These are phyloP conservation scores for Herminia tarsipennalis DNA, from an alignment of 2,888 invertebrate genomes.

Conservation along the genomic window DNA sequence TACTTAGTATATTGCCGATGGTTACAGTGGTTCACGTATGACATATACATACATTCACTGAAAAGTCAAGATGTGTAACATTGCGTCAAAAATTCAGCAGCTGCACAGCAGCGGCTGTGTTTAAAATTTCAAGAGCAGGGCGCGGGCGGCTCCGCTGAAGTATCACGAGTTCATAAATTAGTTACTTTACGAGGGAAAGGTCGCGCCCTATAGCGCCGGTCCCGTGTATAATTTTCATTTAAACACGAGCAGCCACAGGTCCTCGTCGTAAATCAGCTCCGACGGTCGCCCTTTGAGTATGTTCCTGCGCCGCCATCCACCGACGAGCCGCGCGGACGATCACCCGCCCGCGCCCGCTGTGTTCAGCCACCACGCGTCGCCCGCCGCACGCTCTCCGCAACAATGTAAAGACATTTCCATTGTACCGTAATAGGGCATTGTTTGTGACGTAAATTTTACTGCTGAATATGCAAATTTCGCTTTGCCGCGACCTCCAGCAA, in stretches of 20 bases:
- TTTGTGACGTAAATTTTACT: conserved; percentile 82
- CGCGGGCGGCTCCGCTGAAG: conserved; percentile 67
- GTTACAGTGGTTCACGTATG: conserved; percentile 2
- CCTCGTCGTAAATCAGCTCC: conserved; percentile 76
- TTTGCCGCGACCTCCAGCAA: conserved; percentile 71
- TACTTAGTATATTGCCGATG: too few species aligned
- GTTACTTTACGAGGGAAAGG: conserved; percentile 79
- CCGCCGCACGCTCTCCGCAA: conserved; percentile 55
- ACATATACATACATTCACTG: conserved; percentile 47
- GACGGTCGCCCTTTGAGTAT: conserved; percentile 64
- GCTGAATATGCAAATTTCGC: conserved; percentile 82
- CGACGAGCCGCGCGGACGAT: conserved; percentile 32
- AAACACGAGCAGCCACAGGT: conserved; percentile 78
- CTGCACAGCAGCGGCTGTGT: conserved; percentile 62
- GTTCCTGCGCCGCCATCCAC: conserved; percentile 33
- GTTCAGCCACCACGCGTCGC: conserved; percentile 30
- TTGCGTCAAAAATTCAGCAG: conserved; percentile 67
- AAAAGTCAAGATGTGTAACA: conserved; percentile 64
- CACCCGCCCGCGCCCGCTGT: too few species aligned
- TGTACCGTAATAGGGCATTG: conserved; percentile 81
- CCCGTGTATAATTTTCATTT: conserved; percentile 81
- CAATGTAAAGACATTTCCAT: conserved; percentile 83
- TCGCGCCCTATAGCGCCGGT: conserved; percentile 66
- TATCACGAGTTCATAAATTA: conserved; percentile 80
- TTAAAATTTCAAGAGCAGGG: conserved; percentile 80